Conservation (phyloP, 2,888 invertebrate genomes). For the Polyommatus icarus region DNA sequence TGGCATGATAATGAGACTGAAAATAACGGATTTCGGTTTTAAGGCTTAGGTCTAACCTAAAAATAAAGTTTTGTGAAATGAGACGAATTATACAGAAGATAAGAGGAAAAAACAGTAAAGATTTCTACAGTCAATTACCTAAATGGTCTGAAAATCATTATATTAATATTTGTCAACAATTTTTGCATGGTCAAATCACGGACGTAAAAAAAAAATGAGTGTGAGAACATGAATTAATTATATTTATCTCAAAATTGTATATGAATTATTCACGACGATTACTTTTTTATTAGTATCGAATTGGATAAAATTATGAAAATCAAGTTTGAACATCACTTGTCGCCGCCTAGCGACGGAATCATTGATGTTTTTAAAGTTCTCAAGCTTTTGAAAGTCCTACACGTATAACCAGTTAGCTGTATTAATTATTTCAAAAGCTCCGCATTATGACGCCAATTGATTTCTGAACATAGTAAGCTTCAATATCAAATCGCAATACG, state of each 20-base stretch:
- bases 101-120: too few species aligned
- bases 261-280: neutral
- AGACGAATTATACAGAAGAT: too few species aligned
- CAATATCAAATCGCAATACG: neutral
- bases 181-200: too few species aligned
- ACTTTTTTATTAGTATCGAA: neutral
- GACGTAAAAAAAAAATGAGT: too few species aligned
- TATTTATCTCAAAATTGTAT: neutral
- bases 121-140: too few species aligned
- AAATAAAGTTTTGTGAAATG: too few species aligned
- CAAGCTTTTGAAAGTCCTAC: conserved; percentile 2
- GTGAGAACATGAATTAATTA: too few species aligned
- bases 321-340: neutral
- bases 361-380: conserved; percentile 1
- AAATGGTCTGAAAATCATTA: too few species aligned
- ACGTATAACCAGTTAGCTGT: neutral
- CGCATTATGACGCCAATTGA: neutral
- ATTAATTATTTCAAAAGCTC: neutral
- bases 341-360: neutral
- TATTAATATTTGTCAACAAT: too few species aligned
- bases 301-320: conserved; percentile 15
- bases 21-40: too few species aligned
- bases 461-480: neutral
- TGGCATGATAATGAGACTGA: neutral
- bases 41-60: too few species aligned